Conservation (phyloP, 1,140 invertebrate genomes). For the Ganaspis sp. region DNA sequence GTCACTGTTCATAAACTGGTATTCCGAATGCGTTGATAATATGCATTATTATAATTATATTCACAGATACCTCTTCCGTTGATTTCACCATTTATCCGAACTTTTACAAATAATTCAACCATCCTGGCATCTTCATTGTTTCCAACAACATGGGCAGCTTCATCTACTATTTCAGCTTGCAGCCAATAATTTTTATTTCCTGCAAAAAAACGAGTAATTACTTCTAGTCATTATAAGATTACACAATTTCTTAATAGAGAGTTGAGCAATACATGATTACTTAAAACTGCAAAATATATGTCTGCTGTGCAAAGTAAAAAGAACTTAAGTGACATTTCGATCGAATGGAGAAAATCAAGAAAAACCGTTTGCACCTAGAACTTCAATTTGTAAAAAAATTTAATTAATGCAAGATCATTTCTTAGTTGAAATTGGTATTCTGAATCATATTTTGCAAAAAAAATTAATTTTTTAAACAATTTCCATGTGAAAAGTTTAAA, state of each 20-base stretch:
- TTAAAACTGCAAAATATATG: too few relatives aligned
- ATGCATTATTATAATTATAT: slow-evolving; percentile 13
- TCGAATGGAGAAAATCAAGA: too few relatives aligned
- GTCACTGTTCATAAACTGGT: background rate
- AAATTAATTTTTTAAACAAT: too few relatives aligned
- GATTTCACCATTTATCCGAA: slow-evolving; percentile 3
- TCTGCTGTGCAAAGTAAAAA: too few relatives aligned
- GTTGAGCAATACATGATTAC: too few relatives aligned
- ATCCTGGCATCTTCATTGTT: slow-evolving; percentile 13
- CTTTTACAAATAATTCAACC: slow-evolving; percentile 10
- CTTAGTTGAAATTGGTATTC: too few relatives aligned
- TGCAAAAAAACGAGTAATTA: background rate
- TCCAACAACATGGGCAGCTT: slow-evolving; percentile 6
- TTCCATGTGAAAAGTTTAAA: too few relatives aligned
- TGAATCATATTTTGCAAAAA: too few relatives aligned
- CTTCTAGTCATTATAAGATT: background rate
- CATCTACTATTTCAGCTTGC: background rate
- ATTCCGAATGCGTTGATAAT: background rate
- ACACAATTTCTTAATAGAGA: too few relatives aligned
- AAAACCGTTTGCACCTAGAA: too few relatives aligned
- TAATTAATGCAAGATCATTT: too few relatives aligned
- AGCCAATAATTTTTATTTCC: slow-evolving; percentile 9
- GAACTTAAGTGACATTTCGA: too few relatives aligned
- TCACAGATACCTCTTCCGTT: slow-evolving; percentile 18
- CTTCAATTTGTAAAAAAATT: background rate